Base-by-base conservation (phyloP, 1,140 invertebrate genomes). In the Leptinotarsa lineolata region DNA sequence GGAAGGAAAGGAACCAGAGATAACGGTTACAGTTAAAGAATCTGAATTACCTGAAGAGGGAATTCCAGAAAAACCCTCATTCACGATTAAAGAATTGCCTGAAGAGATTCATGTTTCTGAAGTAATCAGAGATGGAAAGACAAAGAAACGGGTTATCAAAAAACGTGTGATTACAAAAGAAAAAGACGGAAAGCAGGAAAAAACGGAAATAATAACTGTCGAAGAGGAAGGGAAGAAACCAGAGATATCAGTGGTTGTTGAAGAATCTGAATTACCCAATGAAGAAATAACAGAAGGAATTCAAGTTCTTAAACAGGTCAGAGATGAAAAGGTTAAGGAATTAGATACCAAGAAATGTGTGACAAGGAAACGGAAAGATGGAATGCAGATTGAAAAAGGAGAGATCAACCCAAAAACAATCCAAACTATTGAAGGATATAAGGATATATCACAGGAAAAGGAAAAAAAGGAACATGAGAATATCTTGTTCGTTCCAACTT, bases 191-290 rank as follows among this genome's bases (percentile, higher is more conserved):
- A 81, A 80, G 71, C 75, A 78, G 68, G 77, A 80, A 68, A 76
- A 80, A 5, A 81, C 77, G 0, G 76, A 84, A 79, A 81, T 85
- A 72, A 78, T 81, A 0, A 83, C 78, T 2, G 77, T 83, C 0
- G 80, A 84, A 70, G 82, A 85, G 75, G 76, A 80, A 68, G 80
- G 80, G 15, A 82, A 85, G 72, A 65, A 75, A 64, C 83, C 83
- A 8, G 73, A 75, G 74, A 79, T 68, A 24, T 78, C 59, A 18
- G 78, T 86, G 60, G 45, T 76, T 30, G 81, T 83, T n/a, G 84
- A 86, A 79, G 82, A 85, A 72, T 82, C 85, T 11, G 81, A 81
- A 3, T 77, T 85, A 0, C 83, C 84, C n/a, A n/a, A n/a, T 2
- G 82, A 87, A 69, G 81, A 83, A n/a, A n/a, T n/a, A n/a, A n/a